Evolutionary conservation across 92 coral and sea anemone genomes (phyloP).

Genomic region (Epizoanthus rinbou): DNA sequence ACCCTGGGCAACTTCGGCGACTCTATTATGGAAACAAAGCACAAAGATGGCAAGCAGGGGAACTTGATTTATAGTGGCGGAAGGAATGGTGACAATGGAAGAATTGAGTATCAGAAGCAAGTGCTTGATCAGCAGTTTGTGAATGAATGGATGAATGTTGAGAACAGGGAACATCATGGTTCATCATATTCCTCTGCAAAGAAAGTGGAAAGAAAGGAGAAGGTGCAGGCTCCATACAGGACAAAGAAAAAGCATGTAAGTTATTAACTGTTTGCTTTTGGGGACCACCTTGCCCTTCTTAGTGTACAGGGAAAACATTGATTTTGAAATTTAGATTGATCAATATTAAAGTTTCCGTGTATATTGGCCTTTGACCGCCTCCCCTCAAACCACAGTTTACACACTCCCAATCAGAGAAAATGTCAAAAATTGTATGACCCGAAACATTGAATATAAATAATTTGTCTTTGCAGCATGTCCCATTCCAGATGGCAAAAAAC

Average conservation of each 20-base stretch:
- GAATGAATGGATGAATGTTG: slow-evolving; percentile 36
- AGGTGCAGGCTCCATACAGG: neutral
- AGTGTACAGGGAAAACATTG: too few relatives aligned
- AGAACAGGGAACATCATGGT: slow-evolving; percentile 30
- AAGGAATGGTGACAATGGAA: slow-evolving; percentile 41
- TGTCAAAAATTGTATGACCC: too few relatives aligned
- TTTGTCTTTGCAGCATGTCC: too few relatives aligned
- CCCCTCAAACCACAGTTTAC: too few relatives aligned
- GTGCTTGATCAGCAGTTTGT: slow-evolving; percentile 43
- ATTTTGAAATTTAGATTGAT: too few relatives aligned
- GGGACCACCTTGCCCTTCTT: too few relatives aligned
- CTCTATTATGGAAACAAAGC: slow-evolving; percentile 60
- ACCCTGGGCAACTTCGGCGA: slow-evolving; percentile 48
- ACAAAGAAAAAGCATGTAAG: neutral
- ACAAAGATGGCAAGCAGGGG: slow-evolving; percentile 57
- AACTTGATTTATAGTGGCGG: slow-evolving; percentile 60
- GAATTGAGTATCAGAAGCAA: slow-evolving; percentile 45
- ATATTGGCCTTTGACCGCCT: too few relatives aligned
- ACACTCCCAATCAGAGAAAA: too few relatives aligned
- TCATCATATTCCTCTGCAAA: slow-evolving; percentile 15
- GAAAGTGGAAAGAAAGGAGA: slow-evolving; percentile 26
- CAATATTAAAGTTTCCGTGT: too few relatives aligned
- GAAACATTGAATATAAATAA: too few relatives aligned
- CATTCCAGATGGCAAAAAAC: too few relatives aligned
- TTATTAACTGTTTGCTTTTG: too few relatives aligned